A percentile compares a stretch with the other conserved stretches of the same genome.
These are phyloP conservation scores for Acromyrmex echinatior DNA, from an alignment of 1,140 invertebrate genomes.

Conservation along the genomic window DNA sequence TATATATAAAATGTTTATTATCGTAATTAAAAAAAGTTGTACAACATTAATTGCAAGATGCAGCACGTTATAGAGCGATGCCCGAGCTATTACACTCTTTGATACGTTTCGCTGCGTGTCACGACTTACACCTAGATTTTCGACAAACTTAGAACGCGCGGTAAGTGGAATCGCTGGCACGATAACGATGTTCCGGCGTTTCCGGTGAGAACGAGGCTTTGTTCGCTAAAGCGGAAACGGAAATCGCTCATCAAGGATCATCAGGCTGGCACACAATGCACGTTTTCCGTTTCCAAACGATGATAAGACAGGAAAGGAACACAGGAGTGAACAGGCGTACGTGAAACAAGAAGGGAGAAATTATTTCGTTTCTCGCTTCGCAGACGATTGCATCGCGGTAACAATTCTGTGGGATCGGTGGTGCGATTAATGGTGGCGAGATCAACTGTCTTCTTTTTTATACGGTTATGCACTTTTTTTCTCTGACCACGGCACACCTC, in stretches of 20 bases:
- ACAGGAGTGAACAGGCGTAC: background rate
- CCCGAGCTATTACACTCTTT: conserved; percentile 21
- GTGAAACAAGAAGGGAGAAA: conserved; percentile 7
- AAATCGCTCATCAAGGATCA: conserved; percentile 84
- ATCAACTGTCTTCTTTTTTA: conserved; percentile 66
- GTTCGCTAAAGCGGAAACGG: conserved; percentile 82
- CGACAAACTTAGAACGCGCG: conserved; percentile 20
- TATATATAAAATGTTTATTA: background rate
- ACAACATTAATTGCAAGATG: conserved; percentile 7
- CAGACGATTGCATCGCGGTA: conserved; percentile 64
- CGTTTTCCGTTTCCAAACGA: conserved; percentile 57
- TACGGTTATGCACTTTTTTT: conserved; percentile 34
- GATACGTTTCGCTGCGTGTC: conserved; percentile 29
- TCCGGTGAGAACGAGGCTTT: conserved; percentile 81
- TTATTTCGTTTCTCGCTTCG: conserved; percentile 26
- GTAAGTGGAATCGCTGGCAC: conserved; percentile 69
- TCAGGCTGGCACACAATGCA: conserved; percentile 77
- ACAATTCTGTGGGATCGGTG: conserved; percentile 66
- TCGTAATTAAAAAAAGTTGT: background rate
- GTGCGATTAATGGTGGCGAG: conserved; percentile 69
- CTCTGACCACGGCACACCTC: background rate
- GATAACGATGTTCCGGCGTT: conserved; percentile 83
- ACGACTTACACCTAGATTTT: conserved; percentile 37
- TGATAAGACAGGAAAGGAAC: conserved; percentile 18
- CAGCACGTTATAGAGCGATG: background rate